Base-by-base conservation (phyloP, 2,888 invertebrate species). In the Steinernema hermaphroditum region DNA sequence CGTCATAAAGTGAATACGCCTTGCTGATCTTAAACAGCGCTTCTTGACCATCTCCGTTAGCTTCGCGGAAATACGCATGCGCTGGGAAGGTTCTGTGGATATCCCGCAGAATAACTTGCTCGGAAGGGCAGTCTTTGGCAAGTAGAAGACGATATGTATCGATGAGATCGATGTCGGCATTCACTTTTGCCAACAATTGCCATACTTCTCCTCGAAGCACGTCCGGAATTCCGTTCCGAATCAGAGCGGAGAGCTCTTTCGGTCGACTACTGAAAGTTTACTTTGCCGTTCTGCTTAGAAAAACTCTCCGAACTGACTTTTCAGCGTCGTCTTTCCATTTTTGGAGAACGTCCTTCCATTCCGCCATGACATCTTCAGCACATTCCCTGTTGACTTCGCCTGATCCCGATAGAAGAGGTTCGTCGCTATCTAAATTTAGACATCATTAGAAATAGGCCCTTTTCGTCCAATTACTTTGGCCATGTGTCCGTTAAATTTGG, bases 81-180 rank as follows among this genome's bases (percentile, higher is more conserved):
- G 96, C 98, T 12, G 98, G 97, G 89, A 97, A 98, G 41, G 98
- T 98, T 81, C 98, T 91, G 80, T 96, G 94, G 78, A 98, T 96
- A 88, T 98, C 98, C 72, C 97, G 90, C 84, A 93, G 92, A 85
- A 98, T 98, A 74, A 96, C 94, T 82, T 93, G 92, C 87, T 98
- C 98, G 88, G 93, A 94, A 70, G 92, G 91, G 82, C 95, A 95
- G 80, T 96, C 96, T 90, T 95, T 94, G 78, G 94, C 93, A 75
- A 97, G 93, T 62, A 97, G 91, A 68, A 93, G 91, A 83, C 94
- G 90, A 87, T 97, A 98, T 16, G 92, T 92, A 85, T 97, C 95
- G 91, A 94, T 92, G 88, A 96, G 92, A 79, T 92, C 85, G 9
- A 91, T 74, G 91, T 90, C 85, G 84, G 92, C 92, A 86, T 92